A percentile compares a stretch with the other conserved stretches of the same genome.
Conservation (phyloP, 2,888 invertebrate genomes). For the Dicranocentrus wangi region DNA sequence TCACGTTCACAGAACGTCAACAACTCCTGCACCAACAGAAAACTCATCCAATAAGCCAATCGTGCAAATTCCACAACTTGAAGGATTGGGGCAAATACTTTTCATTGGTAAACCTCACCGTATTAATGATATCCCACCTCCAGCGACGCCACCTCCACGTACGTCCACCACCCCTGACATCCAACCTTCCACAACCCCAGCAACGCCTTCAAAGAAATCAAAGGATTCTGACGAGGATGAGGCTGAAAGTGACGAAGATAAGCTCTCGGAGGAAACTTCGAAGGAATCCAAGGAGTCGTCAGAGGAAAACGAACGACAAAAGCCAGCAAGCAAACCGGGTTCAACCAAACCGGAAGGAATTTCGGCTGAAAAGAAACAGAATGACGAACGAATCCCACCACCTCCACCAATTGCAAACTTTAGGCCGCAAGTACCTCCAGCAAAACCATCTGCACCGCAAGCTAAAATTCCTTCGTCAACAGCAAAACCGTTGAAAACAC, state of each 20-base stretch:
- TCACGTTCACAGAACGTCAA: neutral
- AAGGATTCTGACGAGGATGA: slow-evolving; percentile 29
- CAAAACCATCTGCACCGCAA: too few species aligned
- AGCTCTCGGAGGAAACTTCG: slow-evolving; percentile 40
- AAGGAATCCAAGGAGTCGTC: slow-evolving; percentile 33
- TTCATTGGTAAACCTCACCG: slow-evolving; percentile 18
- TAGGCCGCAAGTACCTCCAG: slow-evolving; percentile 3
- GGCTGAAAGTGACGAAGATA: slow-evolving; percentile 52
- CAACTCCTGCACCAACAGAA: neutral
- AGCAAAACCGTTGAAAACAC: neutral
- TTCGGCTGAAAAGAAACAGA: neutral
- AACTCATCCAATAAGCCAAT: neutral
- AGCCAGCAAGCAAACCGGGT: neutral
- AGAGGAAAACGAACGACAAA: slow-evolving; percentile 40
- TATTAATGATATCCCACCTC: slow-evolving; percentile 35
- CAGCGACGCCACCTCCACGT: slow-evolving; percentile 37
- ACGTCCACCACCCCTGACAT: neutral
- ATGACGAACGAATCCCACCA: neutral
- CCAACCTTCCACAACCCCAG: neutral
- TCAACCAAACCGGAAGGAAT: neutral
- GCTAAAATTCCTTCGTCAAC: neutral
- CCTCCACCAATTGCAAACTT: slow-evolving; percentile 18
- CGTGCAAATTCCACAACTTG: neutral
- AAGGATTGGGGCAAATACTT: slow-evolving; percentile 2
- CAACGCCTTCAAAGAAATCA: slow-evolving; percentile 5